Evolutionary conservation across 2,888 invertebrate species (phyloP).

Genomic region (Drosophila planitibia): DNA sequence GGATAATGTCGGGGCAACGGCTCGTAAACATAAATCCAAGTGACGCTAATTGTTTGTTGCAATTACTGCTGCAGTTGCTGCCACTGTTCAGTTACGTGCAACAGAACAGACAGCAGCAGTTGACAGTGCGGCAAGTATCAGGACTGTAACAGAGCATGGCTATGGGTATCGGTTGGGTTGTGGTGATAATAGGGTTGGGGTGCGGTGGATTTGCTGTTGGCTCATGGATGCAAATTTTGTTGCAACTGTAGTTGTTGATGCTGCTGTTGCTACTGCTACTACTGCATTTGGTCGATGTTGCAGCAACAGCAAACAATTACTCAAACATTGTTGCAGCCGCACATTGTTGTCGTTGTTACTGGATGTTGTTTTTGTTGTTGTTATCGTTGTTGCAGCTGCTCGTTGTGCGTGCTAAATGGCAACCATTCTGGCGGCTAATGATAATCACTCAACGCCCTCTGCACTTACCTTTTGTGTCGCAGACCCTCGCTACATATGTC

Average conservation of each 20-base stretch:
- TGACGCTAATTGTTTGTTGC: conserved; percentile 82
- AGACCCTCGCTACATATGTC: background rate
- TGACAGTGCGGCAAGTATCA: conserved; percentile 40
- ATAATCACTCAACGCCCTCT: conserved; percentile 68
- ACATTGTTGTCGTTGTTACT: conserved; percentile 9
- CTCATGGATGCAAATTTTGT: conserved; percentile 69
- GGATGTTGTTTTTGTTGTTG: conserved; percentile 2
- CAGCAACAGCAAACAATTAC: conserved; percentile 74
- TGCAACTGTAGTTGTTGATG: conserved; percentile 55
- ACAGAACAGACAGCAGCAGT: conserved; percentile 41
- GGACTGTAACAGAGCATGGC: conserved; percentile 1
- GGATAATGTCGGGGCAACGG: conserved; percentile 53
- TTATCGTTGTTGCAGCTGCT: conserved; percentile 29
- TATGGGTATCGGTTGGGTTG: background rate
- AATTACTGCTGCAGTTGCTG: conserved; percentile 78
- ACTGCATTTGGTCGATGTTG: conserved; percentile 41
- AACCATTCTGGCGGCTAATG: conserved; percentile 74
- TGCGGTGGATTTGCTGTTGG: conserved; percentile 1
- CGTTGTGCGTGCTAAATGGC: conserved; percentile 76
- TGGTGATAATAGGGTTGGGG: background rate
- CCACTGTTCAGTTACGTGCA: conserved; percentile 66
- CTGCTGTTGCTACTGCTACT: conserved; percentile 31
- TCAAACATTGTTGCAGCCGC: conserved; percentile 76
- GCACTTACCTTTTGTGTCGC: conserved; percentile 29
- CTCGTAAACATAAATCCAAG: conserved; percentile 79